phyloP scores from a whole-genome alignment of 2,888 invertebrate species.

The Parascotia fuliginaria region DNA sequence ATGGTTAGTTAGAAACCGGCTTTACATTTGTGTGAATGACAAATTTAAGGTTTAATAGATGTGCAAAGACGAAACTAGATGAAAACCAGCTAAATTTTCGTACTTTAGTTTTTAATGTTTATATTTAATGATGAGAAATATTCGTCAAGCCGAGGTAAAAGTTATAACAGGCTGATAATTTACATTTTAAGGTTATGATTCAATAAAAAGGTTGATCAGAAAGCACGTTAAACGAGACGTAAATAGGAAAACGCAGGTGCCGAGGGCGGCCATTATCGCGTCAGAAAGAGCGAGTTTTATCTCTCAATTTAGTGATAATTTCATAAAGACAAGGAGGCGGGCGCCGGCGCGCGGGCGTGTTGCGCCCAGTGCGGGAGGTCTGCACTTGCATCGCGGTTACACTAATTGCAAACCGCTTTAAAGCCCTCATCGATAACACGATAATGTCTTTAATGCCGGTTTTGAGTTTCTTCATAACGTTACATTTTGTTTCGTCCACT shows the following conservation, averaged over 20 bases:
- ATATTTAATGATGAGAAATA: background rate
- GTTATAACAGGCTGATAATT: slow-evolving; percentile 2
- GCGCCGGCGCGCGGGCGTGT: slow-evolving; percentile 49
- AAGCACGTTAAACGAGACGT: slow-evolving; percentile 51
- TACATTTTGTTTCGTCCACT: slow-evolving; percentile 62
- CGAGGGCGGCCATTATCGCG: slow-evolving; percentile 70
- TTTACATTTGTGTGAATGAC: too few relatives aligned
- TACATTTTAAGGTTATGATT: slow-evolving; percentile 27
- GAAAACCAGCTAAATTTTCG: background rate
- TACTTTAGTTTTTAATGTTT: background rate
- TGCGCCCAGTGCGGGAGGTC: slow-evolving; percentile 70
- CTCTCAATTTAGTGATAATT: slow-evolving; percentile 82
- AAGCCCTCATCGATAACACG: slow-evolving; percentile 78
- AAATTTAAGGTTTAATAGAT: too few relatives aligned
- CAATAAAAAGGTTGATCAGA: slow-evolving; percentile 42
- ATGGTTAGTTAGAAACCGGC: too few relatives aligned
- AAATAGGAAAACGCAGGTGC: slow-evolving; percentile 67
- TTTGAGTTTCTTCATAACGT: slow-evolving; percentile 62
- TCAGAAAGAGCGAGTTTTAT: slow-evolving; percentile 72
- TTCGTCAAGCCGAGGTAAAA: background rate
- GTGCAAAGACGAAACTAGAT: too few relatives aligned
- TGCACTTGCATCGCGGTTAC: slow-evolving; percentile 54
- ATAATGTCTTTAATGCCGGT: slow-evolving; percentile 77
- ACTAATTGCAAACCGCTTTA: slow-evolving; percentile 78
- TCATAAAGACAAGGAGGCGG: slow-evolving; percentile 65